phyloP scores from a whole-genome alignment of 2,888 invertebrate genomes.

The Cecidostiba fungosa region DNA sequence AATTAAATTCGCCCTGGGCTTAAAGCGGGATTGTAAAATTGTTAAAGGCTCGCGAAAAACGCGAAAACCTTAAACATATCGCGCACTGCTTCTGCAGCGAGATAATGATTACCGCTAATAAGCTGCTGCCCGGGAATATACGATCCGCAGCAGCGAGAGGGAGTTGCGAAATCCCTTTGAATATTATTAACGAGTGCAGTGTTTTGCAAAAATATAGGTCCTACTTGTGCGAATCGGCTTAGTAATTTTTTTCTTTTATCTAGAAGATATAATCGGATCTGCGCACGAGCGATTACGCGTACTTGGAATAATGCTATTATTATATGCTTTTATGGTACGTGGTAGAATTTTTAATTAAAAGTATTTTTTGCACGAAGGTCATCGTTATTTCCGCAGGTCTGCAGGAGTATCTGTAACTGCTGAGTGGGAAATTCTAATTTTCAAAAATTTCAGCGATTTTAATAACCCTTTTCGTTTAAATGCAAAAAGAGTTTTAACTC shows the following conservation, averaged over 20 bases:
- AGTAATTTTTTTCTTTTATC: not conserved
- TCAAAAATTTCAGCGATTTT: no score
- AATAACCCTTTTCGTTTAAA: not conserved
- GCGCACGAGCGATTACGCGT: not conserved
- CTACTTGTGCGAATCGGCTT: slow-evolving; percentile 21
- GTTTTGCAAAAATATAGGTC: not conserved
- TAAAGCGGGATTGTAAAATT: not conserved
- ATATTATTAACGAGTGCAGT: not conserved
- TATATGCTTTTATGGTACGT: no score
- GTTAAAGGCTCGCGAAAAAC: not conserved
- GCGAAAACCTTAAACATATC: not conserved
- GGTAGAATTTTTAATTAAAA: not conserved
- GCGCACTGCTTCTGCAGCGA: not conserved
- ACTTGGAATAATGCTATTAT: slow-evolving; percentile 3
- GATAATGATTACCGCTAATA: not conserved
- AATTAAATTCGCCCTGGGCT: not conserved
- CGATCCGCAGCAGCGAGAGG: not conserved
- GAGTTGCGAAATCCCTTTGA: not conserved
- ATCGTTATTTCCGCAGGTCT: not conserved
- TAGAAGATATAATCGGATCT: slow-evolving; percentile 22
- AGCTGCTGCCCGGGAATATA: not conserved
- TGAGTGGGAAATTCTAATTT: no score
- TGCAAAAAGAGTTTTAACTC: not conserved
- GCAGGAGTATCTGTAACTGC: no score
- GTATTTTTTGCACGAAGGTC: not conserved